Conservation (phyloP, 1,140 invertebrate species). For the fruit fly (Drosophila melanogaster) region Release_6_plus_ISO1_MT NC_004354.4:12672001-12672500, state of each 20-base stretch:
- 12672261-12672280: background rate
- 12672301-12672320: conserved; percentile 12
- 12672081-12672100: background rate
- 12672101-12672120: background rate
- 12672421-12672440: conserved; percentile 22
- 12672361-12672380: conserved; percentile 37
- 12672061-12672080: conserved; percentile 2
- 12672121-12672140: conserved; percentile 24
- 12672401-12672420: conserved; percentile 36
- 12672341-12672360: conserved; percentile 8
- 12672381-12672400: conserved; percentile 74
- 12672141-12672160: conserved; percentile 25
- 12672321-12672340: conserved; percentile 1
- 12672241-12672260: conserved; percentile 35
- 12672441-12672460: background rate
- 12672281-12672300: conserved; percentile 16
- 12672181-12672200: conserved; percentile 55
- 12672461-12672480: background rate
- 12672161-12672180: conserved; percentile 51
- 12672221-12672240: conserved; percentile 33
- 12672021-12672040: conserved; percentile 25
- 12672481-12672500: background rate
- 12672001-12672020: conserved; percentile 35
- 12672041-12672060: conserved; percentile 1
- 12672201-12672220: conserved; percentile 60